Base-by-base conservation (phyloP, 1,140 invertebrate genomes). In the Brachionus rubens region DNA sequence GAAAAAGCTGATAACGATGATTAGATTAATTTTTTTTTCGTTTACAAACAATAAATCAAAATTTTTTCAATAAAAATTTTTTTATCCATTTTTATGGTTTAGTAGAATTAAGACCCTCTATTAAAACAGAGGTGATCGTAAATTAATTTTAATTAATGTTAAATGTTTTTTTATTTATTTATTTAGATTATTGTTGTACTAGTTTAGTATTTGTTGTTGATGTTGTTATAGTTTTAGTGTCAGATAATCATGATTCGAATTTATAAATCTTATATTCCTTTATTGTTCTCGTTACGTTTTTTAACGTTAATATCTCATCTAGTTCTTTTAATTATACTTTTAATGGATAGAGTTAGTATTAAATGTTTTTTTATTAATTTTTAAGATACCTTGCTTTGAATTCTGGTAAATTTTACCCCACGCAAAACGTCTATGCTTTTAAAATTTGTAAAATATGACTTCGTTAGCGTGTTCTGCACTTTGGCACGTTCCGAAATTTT, bases 261-360 rank as follows among this genome's bases (percentile, higher is more conserved):
- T 65, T 65, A 65, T 54, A 47, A n/a, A 48, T 30, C 46, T 26
- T 33, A 28, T 50, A 46, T 72, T 3, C 46, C 68, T 19, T 21
- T 50, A 40, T 50, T 72, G 50, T 72, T 50, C 30, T 33, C 68
- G 9, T 33, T 72, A 14, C 68, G 68, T 10, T 72, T 72, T 41
- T 16, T 72, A 21, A 19, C 43, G 21, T 28, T 72, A 21, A 48
- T 72, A 21, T 72, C 19, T 19, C 68, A 72, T 40, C 19, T 72
- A 50, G 68, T 72, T 6, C 41, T 72, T 21, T 72, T 72, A 40
- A 50, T 72, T 54, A 21, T 72, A 21, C 16, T 72, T 0, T 12
- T 72, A 1, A 36, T 54, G 19, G 68, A 72, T 48, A 48, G 68
- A 52, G 68, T 72, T 48, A 50, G 46, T 72, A 19, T 24, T 36